Percentiles rank a stretch among this genome's conserved stretches.
These are phyloP conservation scores for Hylaeus anthracinus DNA, from an alignment of 1,140 invertebrate species.

Conservation along the genomic window DNA sequence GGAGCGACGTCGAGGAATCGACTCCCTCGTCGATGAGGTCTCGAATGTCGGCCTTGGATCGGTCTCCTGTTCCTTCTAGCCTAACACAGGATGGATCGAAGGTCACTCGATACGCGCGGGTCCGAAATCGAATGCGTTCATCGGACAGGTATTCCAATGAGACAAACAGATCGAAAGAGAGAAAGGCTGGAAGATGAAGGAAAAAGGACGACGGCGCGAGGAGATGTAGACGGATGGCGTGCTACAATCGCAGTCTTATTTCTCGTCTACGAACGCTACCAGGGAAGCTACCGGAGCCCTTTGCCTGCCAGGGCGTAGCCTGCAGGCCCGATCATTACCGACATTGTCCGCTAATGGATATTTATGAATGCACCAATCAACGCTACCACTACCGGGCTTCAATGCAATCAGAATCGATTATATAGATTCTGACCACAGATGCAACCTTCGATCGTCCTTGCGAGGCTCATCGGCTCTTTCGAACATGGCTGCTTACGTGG, in stretches of 20 bases:
- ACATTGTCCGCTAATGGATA: conserved; percentile 81
- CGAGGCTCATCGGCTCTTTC: conserved; percentile 13
- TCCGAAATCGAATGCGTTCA: conserved; percentile 69
- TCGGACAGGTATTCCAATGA: conserved; percentile 71
- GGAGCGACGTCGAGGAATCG: conserved; percentile 23
- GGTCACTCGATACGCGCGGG: conserved; percentile 57
- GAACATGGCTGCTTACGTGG: conserved; percentile 8
- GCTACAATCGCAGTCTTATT: conserved; percentile 64
- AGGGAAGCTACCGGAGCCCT: conserved; percentile 67
- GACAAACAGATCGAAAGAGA: conserved; percentile 61
- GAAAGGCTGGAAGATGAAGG: conserved; percentile 33
- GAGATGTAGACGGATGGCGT: conserved; percentile 63
- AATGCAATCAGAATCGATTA: conserved; percentile 82
- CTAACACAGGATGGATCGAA: conserved; percentile 61
- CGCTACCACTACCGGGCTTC: conserved; percentile 79
- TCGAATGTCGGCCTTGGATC: conserved; percentile 47
- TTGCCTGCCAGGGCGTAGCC: conserved; percentile 75
- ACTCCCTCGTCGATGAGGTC: conserved; percentile 47
- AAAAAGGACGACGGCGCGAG: conserved; percentile 39
- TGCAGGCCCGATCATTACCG: conserved; percentile 78
- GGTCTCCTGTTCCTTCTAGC: conserved; percentile 38
- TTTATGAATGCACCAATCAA: conserved; percentile 82
- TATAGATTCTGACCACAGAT: conserved; percentile 67
- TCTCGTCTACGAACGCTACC: conserved; percentile 63
- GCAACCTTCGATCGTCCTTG: conserved; percentile 62